phyloP scores from a whole-genome alignment of 2,113 vertebrate species.

The Polyodon spathula region DNA sequence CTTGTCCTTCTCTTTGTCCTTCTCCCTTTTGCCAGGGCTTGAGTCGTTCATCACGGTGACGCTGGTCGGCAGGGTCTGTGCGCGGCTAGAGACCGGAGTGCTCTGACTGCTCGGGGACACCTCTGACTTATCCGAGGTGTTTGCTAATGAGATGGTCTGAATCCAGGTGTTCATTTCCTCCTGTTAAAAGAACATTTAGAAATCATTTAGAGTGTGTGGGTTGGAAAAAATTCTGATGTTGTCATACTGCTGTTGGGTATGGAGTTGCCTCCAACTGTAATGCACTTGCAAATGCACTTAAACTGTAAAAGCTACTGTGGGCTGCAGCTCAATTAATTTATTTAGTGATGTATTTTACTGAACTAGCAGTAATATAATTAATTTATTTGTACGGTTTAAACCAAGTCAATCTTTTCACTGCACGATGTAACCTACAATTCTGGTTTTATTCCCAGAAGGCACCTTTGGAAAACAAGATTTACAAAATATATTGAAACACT shows the following conservation, averaged over 20 bases:
- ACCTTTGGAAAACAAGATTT: no score
- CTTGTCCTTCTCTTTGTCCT: slow-evolving; percentile 54
- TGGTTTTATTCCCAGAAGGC: no score
- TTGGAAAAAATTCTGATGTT: neutral
- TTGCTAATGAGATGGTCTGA: slow-evolving; percentile 80
- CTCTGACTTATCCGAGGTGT: slow-evolving; percentile 67
- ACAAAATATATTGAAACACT: no score
- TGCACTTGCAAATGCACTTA: no score
- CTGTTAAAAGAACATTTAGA: slow-evolving; percentile 43
- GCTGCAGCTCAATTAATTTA: no score
- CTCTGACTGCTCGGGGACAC: slow-evolving; percentile 73
- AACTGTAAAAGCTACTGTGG: no score
- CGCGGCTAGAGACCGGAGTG: slow-evolving; percentile 79
- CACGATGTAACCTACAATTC: no score
- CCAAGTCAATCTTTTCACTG: no score
- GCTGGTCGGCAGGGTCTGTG: slow-evolving; percentile 81
- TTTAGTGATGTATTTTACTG: no score
- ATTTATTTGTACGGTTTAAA: no score
- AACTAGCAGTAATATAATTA: no score
- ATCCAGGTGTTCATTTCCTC: slow-evolving; percentile 98
- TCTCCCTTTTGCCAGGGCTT: slow-evolving; percentile 81
- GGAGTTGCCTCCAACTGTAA: no score
- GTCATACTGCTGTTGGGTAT: neutral
- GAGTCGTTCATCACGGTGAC: slow-evolving; percentile 78
- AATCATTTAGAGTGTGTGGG: neutral